Conservation (phyloP, 2,888 invertebrate species). For the Ormyrus nitidulus region DNA sequence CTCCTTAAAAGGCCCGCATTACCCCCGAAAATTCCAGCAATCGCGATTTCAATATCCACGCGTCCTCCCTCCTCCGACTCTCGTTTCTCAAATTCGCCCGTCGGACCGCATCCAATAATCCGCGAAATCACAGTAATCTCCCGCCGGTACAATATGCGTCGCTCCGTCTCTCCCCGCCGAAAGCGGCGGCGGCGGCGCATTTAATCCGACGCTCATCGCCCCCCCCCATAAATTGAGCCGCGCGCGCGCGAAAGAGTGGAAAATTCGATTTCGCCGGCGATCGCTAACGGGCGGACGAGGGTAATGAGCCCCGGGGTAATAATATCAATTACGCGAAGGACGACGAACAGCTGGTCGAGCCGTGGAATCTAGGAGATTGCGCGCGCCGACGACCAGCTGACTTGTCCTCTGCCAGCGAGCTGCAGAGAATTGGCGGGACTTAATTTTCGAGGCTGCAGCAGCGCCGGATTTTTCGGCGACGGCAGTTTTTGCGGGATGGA, state of each 20-base stretch:
- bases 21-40: slow-evolving; percentile 11
- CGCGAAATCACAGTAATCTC: slow-evolving; percentile 38
- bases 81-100: neutral
- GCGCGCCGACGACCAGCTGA: too few relatives aligned
- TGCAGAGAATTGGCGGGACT: too few relatives aligned
- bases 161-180: neutral
- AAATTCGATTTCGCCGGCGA: slow-evolving; percentile 44
- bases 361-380: too few relatives aligned
- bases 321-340: slow-evolving; percentile 42
- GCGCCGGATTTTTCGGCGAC: too few relatives aligned
- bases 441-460: too few relatives aligned
- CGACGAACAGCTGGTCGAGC: neutral
- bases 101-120: neutral
- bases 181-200: neutral
- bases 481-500: too few relatives aligned
- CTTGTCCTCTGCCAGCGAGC: too few relatives aligned
- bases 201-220: slow-evolving; percentile 9
- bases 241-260: slow-evolving; percentile 44
- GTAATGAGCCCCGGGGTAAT: slow-evolving; percentile 37
- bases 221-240: slow-evolving; percentile 15
- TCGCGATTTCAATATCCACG: slow-evolving; percentile 30
- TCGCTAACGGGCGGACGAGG: neutral
- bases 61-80: neutral
- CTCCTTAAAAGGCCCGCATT: neutral
- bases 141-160: neutral